Evolutionary conservation across 2,888 invertebrate species (phyloP).

Genomic region (Hedychridium roseum): DNA sequence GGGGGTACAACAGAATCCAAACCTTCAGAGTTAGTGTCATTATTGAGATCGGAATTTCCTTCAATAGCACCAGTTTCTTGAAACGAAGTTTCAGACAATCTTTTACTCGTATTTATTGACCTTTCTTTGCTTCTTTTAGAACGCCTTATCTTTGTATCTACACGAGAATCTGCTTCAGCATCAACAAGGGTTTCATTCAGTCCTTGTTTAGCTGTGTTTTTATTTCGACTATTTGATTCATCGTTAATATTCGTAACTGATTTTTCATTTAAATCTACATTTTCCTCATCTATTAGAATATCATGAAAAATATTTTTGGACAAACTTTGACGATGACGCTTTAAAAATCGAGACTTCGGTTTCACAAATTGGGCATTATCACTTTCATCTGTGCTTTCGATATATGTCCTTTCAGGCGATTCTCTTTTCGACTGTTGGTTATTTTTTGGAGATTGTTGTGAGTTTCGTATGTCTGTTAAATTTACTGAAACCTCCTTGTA

Average conservation of each 20-base stretch:
- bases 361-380: background rate
- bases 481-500: background rate
- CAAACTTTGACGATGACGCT: background rate
- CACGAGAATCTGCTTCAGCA: too few relatives aligned
- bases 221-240: too few relatives aligned
- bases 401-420: background rate
- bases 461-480: background rate
- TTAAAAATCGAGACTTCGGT: constrained; percentile 5
- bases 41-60: too few relatives aligned
- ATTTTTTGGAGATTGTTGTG: constrained; percentile 1
- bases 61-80: too few relatives aligned
- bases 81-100: background rate
- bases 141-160: too few relatives aligned
- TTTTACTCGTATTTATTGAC: background rate
- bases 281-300: background rate
- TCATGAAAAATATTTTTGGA: background rate
- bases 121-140: too few relatives aligned
- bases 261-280: background rate
- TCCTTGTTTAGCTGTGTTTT: constrained; percentile 6
- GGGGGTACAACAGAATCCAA: too few relatives aligned
- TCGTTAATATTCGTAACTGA: too few relatives aligned
- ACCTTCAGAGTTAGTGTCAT: too few relatives aligned
- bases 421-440: background rate
- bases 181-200: too few relatives aligned
- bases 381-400: background rate